These are phyloP conservation scores for Emydoidea blandingii DNA, from an alignment of 2,797 vertebrate species.

Conservation along the genomic window DNA sequence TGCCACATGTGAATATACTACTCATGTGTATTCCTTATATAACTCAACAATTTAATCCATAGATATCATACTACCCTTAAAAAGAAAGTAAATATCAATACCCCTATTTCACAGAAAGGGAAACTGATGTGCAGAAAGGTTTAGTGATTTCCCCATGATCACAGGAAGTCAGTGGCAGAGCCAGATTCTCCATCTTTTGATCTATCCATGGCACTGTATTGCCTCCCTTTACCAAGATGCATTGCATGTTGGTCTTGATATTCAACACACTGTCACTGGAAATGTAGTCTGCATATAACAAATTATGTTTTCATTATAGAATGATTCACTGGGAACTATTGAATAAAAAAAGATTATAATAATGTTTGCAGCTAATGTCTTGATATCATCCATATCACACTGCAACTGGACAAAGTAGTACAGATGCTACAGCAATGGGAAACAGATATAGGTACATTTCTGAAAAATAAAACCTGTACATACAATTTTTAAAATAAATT, in stretches of 20 bases:
- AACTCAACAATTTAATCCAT: background rate
- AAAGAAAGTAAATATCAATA: background rate
- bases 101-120: background rate
- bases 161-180: background rate
- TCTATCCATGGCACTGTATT: background rate
- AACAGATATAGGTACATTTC: background rate
- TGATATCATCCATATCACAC: background rate
- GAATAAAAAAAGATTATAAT: background rate
- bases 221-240: background rate
- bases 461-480: background rate
- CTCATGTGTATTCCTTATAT: background rate
- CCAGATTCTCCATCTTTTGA: background rate
- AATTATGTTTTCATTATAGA: background rate
- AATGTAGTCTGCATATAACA: background rate
- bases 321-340: background rate
- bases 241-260: background rate
- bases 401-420: background rate
- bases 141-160: background rate
- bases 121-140: background rate
- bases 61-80: background rate
- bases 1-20: background rate
- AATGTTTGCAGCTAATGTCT: background rate
- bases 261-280: background rate
- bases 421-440: background rate
- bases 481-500: background rate